Evolutionary conservation across 2,888 invertebrate genomes (phyloP).

Genomic region (Diadromus collaris): DNA sequence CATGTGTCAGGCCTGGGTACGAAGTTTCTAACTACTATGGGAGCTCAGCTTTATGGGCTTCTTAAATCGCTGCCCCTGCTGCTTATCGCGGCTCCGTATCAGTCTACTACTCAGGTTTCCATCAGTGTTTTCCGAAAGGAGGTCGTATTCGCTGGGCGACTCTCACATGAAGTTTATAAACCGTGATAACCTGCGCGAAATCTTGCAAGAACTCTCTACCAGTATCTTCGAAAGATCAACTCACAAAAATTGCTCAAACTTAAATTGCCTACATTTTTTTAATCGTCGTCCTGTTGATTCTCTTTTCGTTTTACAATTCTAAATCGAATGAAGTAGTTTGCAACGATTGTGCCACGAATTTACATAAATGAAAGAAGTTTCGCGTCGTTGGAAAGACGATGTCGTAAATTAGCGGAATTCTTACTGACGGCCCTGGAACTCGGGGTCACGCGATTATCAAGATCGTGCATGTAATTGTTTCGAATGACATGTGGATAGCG

Average conservation of each 20-base stretch:
- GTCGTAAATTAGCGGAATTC: background rate
- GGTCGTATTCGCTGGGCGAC: conserved; percentile 28
- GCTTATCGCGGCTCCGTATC: conserved; percentile 53
- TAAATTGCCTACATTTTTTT: no score
- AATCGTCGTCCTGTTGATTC: background rate
- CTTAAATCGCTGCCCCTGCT: conserved; percentile 49
- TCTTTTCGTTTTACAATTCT: no score
- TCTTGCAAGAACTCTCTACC: background rate
- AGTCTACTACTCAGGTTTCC: conserved; percentile 40
- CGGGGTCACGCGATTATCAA: conserved; percentile 2
- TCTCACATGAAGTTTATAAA: background rate
- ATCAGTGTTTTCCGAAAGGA: conserved; percentile 52
- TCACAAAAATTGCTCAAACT: background rate
- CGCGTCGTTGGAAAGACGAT: no score
- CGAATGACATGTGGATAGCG: conserved; percentile 18
- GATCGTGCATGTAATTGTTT: conserved; percentile 36
- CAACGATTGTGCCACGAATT: no score
- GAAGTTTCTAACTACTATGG: conserved; percentile 45
- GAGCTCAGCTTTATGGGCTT: conserved; percentile 40
- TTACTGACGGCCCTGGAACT: background rate
- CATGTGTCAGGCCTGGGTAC: conserved; percentile 23
- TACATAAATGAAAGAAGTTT: no score
- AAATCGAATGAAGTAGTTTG: no score
- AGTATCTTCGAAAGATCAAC: background rate
- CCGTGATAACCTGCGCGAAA: background rate